Evolutionary conservation across 1,140 invertebrate species (phyloP).

Genomic region (Micrasema minimum): DNA sequence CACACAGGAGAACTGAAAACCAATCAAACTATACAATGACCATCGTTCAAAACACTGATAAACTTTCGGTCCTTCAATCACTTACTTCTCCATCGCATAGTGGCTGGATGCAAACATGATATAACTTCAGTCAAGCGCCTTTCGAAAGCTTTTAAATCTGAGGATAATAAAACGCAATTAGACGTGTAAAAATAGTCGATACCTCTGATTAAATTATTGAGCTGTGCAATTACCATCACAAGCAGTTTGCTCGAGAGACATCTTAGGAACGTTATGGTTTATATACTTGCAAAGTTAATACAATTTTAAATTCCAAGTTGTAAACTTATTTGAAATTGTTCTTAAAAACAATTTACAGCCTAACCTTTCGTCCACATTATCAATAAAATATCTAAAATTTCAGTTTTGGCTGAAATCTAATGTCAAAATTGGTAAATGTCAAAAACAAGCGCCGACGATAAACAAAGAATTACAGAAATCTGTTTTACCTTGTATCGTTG

Average conservation of each 20-base stretch:
- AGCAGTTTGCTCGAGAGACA: conserved; percentile 81
- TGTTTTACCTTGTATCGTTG: too few relatives aligned
- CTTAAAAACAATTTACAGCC: too few relatives aligned
- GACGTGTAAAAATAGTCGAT: conserved; percentile 47
- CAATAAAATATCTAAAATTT: conserved; percentile 3
- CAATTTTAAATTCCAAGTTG: too few relatives aligned
- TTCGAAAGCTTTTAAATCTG: conserved; percentile 97
- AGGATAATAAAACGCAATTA: conserved; percentile 61
- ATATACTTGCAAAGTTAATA: too few relatives aligned
- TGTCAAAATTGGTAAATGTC: not conserved
- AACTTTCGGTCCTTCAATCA: too few relatives aligned
- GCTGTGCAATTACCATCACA: conserved; percentile 72
- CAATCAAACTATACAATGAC: conserved; percentile 9
- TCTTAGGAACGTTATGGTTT: conserved; percentile 55
- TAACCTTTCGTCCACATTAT: not conserved
- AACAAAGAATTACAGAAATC: conserved; percentile 33
- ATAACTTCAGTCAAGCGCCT: conserved; percentile 96
- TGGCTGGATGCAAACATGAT: conserved; percentile 89
- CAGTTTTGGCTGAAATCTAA: not conserved
- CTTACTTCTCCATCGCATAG: conserved; percentile 92
- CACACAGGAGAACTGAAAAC: conserved; percentile 83
- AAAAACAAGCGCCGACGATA: conserved; percentile 23
- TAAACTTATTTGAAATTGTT: too few relatives aligned
- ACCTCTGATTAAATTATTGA: conserved; percentile 4
- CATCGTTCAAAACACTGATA: too few relatives aligned